Percentiles rank a stretch among this genome's conserved stretches.
Conservation (phyloP, 2,113 vertebrate species). For the Cyanistes caeruleus region DNA sequence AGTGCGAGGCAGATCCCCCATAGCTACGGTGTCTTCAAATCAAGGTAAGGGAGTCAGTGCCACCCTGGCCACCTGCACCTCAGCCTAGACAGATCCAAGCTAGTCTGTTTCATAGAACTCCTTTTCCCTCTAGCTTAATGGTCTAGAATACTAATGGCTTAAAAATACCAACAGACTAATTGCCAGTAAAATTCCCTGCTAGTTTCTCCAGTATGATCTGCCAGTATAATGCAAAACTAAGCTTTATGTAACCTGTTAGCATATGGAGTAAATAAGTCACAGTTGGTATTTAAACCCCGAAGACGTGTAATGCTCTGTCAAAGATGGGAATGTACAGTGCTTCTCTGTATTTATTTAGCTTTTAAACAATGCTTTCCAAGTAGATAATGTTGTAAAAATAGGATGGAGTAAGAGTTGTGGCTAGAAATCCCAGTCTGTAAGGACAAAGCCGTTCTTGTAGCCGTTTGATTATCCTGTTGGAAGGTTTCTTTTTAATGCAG, state of each 20-base stretch:
- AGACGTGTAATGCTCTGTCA: not conserved
- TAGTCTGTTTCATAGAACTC: not conserved
- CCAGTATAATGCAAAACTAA: not conserved
- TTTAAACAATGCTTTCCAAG: conserved; percentile 42
- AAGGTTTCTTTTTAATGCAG: conserved; percentile 71
- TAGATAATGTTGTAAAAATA: conserved; percentile 39
- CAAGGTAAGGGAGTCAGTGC: conserved; percentile 77
- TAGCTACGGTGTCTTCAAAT: conserved; percentile 77
- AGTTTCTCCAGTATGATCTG: conserved; percentile 5
- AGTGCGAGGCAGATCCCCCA: conserved; percentile 82
- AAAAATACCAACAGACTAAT: conserved; percentile 44
- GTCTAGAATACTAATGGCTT: conserved; percentile 55
- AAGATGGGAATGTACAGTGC: not conserved
- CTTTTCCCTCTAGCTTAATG: not conserved
- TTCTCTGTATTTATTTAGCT: conserved; percentile 37
- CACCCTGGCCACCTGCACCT: not conserved
- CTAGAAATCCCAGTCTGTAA: conserved; percentile 49
- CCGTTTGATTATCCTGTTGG: conserved; percentile 61
- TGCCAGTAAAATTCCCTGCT: not conserved
- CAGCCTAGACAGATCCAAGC: not conserved
- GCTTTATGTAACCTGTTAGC: conserved; percentile 27
- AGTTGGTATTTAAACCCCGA: conserved; percentile 4
- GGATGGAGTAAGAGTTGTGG: conserved; percentile 8
- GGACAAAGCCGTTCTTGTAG: conserved; percentile 45
- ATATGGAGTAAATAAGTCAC: conserved; percentile 1